These are phyloP conservation scores for Hemicentrotus pulcherrimus DNA, from an alignment of 35 echinoderm and acorn worm genomes.

Conservation along the genomic window DNA sequence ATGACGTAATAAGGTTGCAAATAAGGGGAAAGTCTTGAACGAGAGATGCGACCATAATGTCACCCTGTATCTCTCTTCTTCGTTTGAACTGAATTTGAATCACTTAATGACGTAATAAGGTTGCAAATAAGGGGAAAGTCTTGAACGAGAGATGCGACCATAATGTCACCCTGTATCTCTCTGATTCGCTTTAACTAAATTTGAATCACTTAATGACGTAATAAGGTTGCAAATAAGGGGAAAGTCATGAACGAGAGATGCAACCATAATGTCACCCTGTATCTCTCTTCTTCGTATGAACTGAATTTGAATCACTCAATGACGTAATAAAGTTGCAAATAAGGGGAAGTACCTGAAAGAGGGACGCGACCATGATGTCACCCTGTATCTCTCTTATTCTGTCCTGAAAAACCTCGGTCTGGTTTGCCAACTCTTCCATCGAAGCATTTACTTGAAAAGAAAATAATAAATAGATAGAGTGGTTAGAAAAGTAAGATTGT, in stretches of 20 bases:
- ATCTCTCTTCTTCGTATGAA: no score
- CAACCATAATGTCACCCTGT: no score
- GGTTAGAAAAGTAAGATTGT: no score
- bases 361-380: constrained; percentile 84
- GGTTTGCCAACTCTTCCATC: constrained; percentile 15
- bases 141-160: constrained; percentile 75
- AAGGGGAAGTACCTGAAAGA: constrained; percentile 50
- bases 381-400: constrained; percentile 82
- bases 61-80: constrained; percentile 79
- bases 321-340: not conserved
- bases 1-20: not conserved
- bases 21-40: constrained; percentile 34
- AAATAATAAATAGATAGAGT: not conserved
- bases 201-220: not conserved
- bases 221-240: no score
- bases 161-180: constrained; percentile 56
- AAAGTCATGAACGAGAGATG: no score
- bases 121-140: not conserved
- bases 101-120: not conserved
- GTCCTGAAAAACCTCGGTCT: constrained; percentile 61
- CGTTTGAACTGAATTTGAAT: not conserved
- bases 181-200: no score
- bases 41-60: constrained; percentile 85
- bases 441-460: constrained; percentile 60
- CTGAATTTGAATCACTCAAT: not conserved